phyloP scores from a whole-genome alignment of 1,140 invertebrate species.

The Drosophila pachea region DNA sequence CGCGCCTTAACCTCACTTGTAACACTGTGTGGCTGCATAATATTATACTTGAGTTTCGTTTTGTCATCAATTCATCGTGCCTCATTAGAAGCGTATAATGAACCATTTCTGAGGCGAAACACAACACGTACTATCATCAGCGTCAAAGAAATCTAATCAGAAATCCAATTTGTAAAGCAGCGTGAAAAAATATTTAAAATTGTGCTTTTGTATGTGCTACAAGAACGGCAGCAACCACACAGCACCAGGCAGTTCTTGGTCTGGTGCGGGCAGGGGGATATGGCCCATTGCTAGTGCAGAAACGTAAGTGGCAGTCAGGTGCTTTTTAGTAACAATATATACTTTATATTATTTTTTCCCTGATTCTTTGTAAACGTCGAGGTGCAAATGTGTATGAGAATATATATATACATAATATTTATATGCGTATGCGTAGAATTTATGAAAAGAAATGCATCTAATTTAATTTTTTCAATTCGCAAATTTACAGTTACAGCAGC shows the following conservation, averaged over 20 bases:
- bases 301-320: slow-evolving; percentile 34
- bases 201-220: slow-evolving; percentile 12
- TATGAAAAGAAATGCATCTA: slow-evolving; percentile 10
- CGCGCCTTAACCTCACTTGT: slow-evolving; percentile 52
- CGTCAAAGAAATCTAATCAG: neutral
- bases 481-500: slow-evolving; percentile 46
- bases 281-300: slow-evolving; percentile 24
- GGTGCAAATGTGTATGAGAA: slow-evolving; percentile 6
- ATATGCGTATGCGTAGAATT: neutral
- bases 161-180: slow-evolving; percentile 23
- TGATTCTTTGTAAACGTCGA: slow-evolving; percentile 15
- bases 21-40: slow-evolving; percentile 45
- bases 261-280: slow-evolving; percentile 1
- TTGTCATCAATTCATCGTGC: slow-evolving; percentile 28
- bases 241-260: neutral
- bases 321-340: neutral
- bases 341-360: neutral
- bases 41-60: slow-evolving; percentile 40
- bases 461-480: neutral
- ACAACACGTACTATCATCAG: neutral
- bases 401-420: slow-evolving; percentile 7
- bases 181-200: slow-evolving; percentile 24
- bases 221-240: slow-evolving; percentile 1
- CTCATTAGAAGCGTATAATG: slow-evolving; percentile 45
- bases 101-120: slow-evolving; percentile 29